Evolutionary conservation across 2,888 invertebrate genomes (phyloP), one percentile per base, ranked within the genome.

Genomic region (Epinotia nisella): DNA sequence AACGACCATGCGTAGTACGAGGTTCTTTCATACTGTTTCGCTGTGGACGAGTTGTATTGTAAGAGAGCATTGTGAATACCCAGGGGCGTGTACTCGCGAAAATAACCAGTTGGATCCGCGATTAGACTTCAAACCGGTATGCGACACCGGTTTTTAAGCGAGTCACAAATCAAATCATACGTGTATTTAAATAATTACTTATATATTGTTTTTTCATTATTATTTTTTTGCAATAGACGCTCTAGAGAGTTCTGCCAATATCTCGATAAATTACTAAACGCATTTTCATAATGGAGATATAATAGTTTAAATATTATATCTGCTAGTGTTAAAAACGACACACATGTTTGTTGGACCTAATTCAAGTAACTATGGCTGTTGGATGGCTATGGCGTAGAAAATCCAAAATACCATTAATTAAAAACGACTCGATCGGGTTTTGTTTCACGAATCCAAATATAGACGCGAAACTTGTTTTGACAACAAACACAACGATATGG

Each of bases 81-180:
- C n/a, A 3, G n/a, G 53, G 11, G 1, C 21, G 2, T 45, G 64
- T 11, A 35, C 24, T 71, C 13, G 64, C 58, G 51, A 65, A 71
- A 71, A 65, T 21, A 64, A 35, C 24, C 9, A 55, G 56, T 64
- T 15, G 24, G 53, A 21, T 39, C n/a, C 53, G 59, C 51, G 66
- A 60, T 41, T 66, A 59, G 24, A 10, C 60, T 66, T 35, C 24
- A 66, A 61, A 72, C 71, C 67, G 35, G 67, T 66, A 60, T n/a
- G 35, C 3, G 41, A 55, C 9, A 72, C 71, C 53, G 53, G 71
- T 66, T 69, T 49, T 19, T 17, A 7, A 41, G 24, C 55, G 35
- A 60, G n/a, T 41, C 51, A 65, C 35, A 19, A 58, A 41, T 39
- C 35, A 11, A 29, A 39, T n/a, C 51, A 13, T 53, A 53, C 17